Evolutionary conservation across 2,113 vertebrate species (phyloP).

Genomic region (Forbesichthys papilliferus): DNA sequence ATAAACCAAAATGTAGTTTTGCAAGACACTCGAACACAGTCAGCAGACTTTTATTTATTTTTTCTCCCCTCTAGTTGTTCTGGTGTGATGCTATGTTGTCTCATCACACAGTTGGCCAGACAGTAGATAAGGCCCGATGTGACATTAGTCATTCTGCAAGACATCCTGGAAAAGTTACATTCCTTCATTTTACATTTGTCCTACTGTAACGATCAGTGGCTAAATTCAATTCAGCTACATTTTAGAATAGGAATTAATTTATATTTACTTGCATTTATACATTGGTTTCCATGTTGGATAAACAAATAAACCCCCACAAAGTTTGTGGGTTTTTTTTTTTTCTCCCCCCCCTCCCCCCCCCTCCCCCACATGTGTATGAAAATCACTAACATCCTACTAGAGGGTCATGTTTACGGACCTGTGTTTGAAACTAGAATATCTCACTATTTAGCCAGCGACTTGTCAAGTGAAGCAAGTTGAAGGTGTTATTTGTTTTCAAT

Average conservation of each 20-base stretch:
- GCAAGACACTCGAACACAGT: background rate
- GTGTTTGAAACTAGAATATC: background rate
- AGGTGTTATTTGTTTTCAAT: background rate
- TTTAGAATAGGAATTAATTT: background rate
- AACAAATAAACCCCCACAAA: background rate
- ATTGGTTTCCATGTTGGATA: background rate
- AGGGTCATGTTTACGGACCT: background rate
- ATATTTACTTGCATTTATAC: background rate
- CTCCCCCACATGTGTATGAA: background rate
- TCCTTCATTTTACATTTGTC: background rate
- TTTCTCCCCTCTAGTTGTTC: slow-evolving; percentile 1
- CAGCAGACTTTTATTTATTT: slow-evolving; percentile 3
- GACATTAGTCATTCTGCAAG: background rate
- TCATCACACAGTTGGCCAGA: slow-evolving; percentile 15
- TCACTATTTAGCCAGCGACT: background rate
- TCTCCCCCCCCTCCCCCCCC: too few species aligned
- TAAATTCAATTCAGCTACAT: too few species aligned
- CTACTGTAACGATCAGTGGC: too few species aligned
- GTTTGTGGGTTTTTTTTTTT: background rate
- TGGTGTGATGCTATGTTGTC: slow-evolving; percentile 1
- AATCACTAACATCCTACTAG: background rate
- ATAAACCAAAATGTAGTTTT: too few species aligned
- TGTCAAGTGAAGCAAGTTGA: background rate
- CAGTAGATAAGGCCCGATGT: slow-evolving; percentile 40
- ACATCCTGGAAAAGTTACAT: too few species aligned